Evolutionary conservation across 2,888 invertebrate genomes (phyloP).

Genomic region (Rhorus exstirpatorius): DNA sequence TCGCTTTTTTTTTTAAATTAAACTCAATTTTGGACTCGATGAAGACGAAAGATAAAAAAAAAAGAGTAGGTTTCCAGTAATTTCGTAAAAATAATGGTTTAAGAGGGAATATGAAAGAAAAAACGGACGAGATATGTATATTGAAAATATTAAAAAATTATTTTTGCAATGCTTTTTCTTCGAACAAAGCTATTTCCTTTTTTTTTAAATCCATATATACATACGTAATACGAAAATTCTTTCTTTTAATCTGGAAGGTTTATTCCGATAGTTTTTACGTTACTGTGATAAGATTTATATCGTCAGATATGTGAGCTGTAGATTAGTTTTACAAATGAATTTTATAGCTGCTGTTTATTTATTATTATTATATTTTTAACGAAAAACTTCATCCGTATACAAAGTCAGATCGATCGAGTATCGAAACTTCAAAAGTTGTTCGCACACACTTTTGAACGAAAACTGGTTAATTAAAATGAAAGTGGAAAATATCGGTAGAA

Average conservation of each 20-base stretch:
- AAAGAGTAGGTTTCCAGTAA: too few species aligned
- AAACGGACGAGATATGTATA: too few species aligned
- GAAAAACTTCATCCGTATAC: background rate
- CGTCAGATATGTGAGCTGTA: conserved; percentile 32
- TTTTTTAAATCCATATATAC: conserved; percentile 3
- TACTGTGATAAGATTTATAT: conserved; percentile 68
- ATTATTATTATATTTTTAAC: conserved; percentile 24
- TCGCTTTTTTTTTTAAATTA: background rate
- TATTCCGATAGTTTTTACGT: conserved; percentile 72
- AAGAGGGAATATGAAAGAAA: too few species aligned
- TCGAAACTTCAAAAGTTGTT: too few species aligned
- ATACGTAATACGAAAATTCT: conserved; percentile 13
- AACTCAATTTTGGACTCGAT: background rate
- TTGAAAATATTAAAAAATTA: background rate
- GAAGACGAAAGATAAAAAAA: too few species aligned
- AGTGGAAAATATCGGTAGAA: too few species aligned
- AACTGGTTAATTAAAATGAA: too few species aligned
- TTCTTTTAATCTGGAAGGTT: conserved; percentile 43
- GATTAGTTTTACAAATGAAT: conserved; percentile 26
- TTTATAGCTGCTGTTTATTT: conserved; percentile 21
- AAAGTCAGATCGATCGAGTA: too few species aligned
- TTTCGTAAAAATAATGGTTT: too few species aligned
- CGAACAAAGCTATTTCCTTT: too few species aligned
- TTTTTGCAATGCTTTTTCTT: background rate
- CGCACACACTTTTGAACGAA: too few species aligned